phyloP scores from a whole-genome alignment of 2,113 vertebrate species.

The Condylura cristata region DNA sequence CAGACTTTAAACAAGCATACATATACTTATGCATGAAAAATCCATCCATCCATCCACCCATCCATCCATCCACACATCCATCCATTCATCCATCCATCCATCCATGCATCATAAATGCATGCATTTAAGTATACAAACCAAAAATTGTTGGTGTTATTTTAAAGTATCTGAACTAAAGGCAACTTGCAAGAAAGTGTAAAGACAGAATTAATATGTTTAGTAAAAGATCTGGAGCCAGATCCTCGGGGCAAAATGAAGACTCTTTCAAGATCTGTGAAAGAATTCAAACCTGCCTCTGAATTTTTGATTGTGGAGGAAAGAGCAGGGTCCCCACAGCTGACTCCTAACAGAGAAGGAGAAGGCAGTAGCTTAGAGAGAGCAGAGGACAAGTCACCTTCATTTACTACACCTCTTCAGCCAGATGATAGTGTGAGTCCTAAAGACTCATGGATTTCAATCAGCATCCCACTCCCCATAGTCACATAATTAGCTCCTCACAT shows the following conservation, averaged over 20 bases:
- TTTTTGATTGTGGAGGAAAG: neutral
- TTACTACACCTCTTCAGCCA: neutral
- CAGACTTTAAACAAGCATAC: neutral
- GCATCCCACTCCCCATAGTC: slow-evolving; percentile 34
- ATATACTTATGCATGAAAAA: neutral
- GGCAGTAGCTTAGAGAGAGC: neutral
- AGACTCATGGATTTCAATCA: slow-evolving; percentile 57
- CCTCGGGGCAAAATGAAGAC: neutral
- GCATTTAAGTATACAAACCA: neutral
- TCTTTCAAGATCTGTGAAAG: neutral
- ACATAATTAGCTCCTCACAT: slow-evolving; percentile 76
- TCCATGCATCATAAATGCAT: neutral
- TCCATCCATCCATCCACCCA: neutral
- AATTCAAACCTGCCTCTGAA: neutral
- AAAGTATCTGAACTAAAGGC: neutral
- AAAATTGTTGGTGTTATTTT: neutral
- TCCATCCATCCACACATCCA: neutral
- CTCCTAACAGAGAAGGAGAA: neutral
- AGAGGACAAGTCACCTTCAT: slow-evolving; percentile 12
- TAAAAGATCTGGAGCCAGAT: neutral
- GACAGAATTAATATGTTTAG: neutral
- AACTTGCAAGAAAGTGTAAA: neutral
- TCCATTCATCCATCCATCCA: neutral
- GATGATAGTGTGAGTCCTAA: neutral
- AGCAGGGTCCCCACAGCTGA: neutral